Base-by-base conservation (phyloP, 64 coral and sea anemone genomes). In the Platygyra sinensis region DNA sequence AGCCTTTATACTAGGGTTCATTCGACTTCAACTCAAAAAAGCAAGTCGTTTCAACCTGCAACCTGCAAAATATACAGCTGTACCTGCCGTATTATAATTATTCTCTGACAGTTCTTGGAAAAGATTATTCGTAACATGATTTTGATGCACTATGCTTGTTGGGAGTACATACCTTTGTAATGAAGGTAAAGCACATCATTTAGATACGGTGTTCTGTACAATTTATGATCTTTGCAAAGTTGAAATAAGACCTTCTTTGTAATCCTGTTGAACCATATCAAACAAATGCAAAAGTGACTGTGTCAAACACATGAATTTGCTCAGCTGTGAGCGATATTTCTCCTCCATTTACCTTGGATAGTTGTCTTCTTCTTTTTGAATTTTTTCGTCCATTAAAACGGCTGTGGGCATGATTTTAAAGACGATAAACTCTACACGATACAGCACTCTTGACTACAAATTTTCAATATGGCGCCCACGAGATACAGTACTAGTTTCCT, bases 121-220 rank as follows among this genome's bases (percentile, higher is more conserved):
- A 36, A 36, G 33, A 36, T 36, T 36, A 36, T 36, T 36, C 33
- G 33, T 36, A 1, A 36, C 33, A 36, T 3, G 33, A 46, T 46
- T 46, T 46, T 46, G 6, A 46, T 7, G 54, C 12, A 11, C 1
- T 57, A 14, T 15, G 54, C 54, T 57, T 57, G 54, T 16, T 57
- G 6, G 65, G 5, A 6, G 13, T 62, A 15, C 20, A 6, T 88
- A 99, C 97, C 97, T 99, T 86, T 93, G 42, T 87, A 99, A 52
- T 99, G 97, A 11, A 99, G 88, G 81, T 99, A 99, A 15, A 99
- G 80, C 0, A 99, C 94, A 94, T 99, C 97, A 62, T 99, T 99
- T 20, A 99, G 79, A 77, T 94, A 92, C 49, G 97, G 97, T 24
- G 97, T 99, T 46, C 86, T 78, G 80, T 99, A 99, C 32, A 99